phyloP scores from a whole-genome alignment of 35 echinoderm and acorn worm species.

The Heliocidaris tuberculata region DNA sequence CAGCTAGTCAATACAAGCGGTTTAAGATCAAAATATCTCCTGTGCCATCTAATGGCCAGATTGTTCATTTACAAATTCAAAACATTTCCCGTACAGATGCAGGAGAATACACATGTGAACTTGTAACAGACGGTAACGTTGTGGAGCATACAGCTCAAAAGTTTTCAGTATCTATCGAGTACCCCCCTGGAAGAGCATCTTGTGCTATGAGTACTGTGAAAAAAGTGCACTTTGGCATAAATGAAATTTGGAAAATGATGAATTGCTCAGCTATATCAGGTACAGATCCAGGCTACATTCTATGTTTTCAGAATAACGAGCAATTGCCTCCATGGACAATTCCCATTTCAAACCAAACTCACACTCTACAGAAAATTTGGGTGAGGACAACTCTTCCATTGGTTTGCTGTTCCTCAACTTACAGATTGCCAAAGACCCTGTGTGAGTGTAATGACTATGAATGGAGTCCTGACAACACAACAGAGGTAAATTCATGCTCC shows the following conservation, averaged over 20 bases:
- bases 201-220: not conserved
- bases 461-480: not conserved
- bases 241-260: not conserved
- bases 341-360: slow-evolving; percentile 26
- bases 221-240: slow-evolving; percentile 10
- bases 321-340: slow-evolving; percentile 23
- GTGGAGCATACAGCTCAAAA: not conserved
- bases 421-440: not conserved
- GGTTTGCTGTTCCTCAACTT: not conserved
- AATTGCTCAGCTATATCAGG: not conserved
- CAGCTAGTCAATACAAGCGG: not conserved
- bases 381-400: not conserved
- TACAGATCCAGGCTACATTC: not conserved
- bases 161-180: not conserved
- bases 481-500: not conserved
- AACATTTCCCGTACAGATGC: not conserved
- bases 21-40: not conserved
- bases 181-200: not conserved
- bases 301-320: not conserved
- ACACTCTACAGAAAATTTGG: not conserved
- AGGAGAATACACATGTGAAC: not conserved
- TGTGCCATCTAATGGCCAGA: not conserved
- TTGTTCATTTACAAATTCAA: not conserved
- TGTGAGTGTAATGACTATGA: not conserved
- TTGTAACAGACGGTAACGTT: not conserved